Evolutionary conservation across 2,113 vertebrate genomes (phyloP), one percentile per base, ranked within the genome.

Genomic region (Piliocolobus tephrosceles): DNA sequence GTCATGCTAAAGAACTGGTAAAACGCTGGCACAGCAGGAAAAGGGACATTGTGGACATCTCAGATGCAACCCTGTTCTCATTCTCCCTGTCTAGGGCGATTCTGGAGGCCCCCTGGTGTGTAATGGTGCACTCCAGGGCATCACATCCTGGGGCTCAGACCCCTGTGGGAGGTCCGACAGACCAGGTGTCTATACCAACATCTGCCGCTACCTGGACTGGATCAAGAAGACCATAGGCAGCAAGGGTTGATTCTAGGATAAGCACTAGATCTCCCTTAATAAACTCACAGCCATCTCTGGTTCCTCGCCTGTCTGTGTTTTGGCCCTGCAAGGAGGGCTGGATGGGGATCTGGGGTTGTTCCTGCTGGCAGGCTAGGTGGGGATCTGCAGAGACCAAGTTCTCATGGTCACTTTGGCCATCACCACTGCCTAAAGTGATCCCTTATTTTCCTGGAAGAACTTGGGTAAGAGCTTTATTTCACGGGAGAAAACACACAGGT

Each of bases 131-230:
- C 97, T 99, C 32, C 98, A 99, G 0, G 99, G 99, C 1, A 98
- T 99, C 95, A 99, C 99, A 50, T 99, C 99, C 5, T 99, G 99
- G 99, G 99, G 99, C 25, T 98, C 98, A 78, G 99, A 99, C 88
- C 99, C 99, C 78, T 99, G 99, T 38, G 99, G 99, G 17, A 66
- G 58, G 23, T 95, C 97, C 0, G 91, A 98, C 10, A 98, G 88
- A 66, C 99, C 99, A 0, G 99, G 98, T 0, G 98, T 99, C 96
- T 99, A 99, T n/a, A 97, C 98, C 96, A 99, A 98, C 68, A 91
- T 99, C 96, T 99, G 99, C 73, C 97, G 95, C 25, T 99, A 98
- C 94, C 66, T 72, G 5, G 11, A 76, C 38, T 99, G 99, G 99
- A 98, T 99, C 95, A 72, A 97, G 70, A 97, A 97, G 25, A 97